Evolutionary conservation across 2,113 vertebrate species (phyloP).

Genomic region (Oenanthe oenanthe): DNA sequence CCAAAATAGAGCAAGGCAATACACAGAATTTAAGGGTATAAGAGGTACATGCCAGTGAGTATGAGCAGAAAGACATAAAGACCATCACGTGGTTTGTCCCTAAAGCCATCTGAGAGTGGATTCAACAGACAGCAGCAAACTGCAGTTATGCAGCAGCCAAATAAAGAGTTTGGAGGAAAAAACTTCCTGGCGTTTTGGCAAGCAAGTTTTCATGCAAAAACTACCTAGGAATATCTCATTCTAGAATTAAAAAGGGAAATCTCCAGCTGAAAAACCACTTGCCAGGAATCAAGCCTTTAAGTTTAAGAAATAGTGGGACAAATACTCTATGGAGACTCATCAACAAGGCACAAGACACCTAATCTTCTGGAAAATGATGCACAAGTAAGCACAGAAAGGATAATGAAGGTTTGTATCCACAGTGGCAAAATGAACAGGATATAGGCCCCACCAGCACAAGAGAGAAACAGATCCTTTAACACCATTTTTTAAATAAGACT

Average conservation of each 20-base stretch:
- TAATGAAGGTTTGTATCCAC: not conserved
- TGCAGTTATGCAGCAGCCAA: not conserved
- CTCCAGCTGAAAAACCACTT: not conserved
- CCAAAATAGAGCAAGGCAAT: not conserved
- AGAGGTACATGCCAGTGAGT: not conserved
- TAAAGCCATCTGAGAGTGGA: not conserved
- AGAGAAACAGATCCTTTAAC: not conserved
- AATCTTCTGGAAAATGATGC: not conserved
- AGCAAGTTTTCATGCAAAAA: not conserved
- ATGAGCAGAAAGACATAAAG: not conserved
- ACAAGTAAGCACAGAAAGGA: not conserved
- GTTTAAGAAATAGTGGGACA: not conserved
- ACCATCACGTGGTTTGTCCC: not conserved
- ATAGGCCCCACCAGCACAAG: accelerated
- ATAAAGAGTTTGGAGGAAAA: not conserved
- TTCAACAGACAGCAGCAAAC: not conserved
- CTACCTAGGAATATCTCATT: not conserved
- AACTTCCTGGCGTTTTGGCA: not conserved
- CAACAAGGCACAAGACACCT: not conserved
- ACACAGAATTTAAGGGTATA: not conserved
- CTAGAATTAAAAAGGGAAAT: not conserved
- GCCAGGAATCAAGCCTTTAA: not conserved
- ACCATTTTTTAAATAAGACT: not conserved
- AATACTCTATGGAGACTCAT: not conserved
- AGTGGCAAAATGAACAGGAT: not conserved